phyloP scores from a whole-genome alignment of 2,888 invertebrate species.

The Lissonota sp. region DNA sequence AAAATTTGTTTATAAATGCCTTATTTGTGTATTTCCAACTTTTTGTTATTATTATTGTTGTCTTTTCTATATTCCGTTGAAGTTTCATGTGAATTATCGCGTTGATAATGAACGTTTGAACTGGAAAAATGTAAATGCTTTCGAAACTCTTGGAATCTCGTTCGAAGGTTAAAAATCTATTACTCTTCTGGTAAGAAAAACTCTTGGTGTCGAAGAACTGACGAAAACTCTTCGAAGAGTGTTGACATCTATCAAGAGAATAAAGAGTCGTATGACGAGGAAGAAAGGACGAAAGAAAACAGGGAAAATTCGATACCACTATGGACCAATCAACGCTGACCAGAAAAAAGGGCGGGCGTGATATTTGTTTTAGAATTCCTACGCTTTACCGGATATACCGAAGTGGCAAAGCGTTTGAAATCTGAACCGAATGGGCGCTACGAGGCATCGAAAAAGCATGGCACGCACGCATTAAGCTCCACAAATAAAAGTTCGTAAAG shows the following conservation, averaged over 20 bases:
- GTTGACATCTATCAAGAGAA: slow-evolving; percentile 45
- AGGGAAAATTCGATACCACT: slow-evolving; percentile 16
- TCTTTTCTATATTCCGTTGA: no score
- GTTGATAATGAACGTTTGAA: no score
- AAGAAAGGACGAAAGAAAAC: not conserved
- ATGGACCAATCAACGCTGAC: slow-evolving; percentile 26
- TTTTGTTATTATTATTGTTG: no score
- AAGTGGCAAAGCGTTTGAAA: slow-evolving; percentile 97
- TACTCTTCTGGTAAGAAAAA: no score
- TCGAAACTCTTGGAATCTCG: not conserved
- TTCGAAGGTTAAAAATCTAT: not conserved
- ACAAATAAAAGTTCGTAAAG: no score
- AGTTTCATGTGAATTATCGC: no score
- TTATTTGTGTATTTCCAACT: no score
- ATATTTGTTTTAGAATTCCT: slow-evolving; percentile 96
- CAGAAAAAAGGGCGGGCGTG: slow-evolving; percentile 74
- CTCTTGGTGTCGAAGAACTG: not conserved
- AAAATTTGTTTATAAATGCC: no score
- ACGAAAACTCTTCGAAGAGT: not conserved
- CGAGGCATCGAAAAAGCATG: slow-evolving; percentile 66
- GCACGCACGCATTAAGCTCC: not conserved
- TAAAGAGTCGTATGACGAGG: not conserved
- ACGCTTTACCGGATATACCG: slow-evolving; percentile 93
- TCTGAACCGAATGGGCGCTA: slow-evolving; percentile 91
- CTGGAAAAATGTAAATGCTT: no score